Percentiles rank a stretch among this genome's conserved stretches.
phyloP scores from a whole-genome alignment of 2,113 vertebrate genomes.

The Anser brachyrhynchus region DNA sequence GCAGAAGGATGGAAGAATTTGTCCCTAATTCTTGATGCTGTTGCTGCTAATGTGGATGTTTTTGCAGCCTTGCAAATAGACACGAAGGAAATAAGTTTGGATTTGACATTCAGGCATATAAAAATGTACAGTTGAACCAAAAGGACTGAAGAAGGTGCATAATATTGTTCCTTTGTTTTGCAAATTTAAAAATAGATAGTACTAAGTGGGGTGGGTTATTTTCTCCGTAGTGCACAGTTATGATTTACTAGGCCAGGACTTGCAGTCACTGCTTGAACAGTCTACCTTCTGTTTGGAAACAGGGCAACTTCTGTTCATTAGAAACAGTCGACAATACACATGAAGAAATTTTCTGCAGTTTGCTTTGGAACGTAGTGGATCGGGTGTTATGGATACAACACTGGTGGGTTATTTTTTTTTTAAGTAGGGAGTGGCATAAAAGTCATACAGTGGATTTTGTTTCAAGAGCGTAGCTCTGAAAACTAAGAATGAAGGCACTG shows the following conservation, averaged over 20 bases:
- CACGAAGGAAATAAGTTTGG: neutral
- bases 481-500: neutral
- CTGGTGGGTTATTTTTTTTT: neutral
- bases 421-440: conserved; percentile 21
- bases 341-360: conserved; percentile 64
- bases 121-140: conserved; percentile 2
- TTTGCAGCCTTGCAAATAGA: neutral
- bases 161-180: conserved; percentile 35
- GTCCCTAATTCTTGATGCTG: neutral
- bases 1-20: neutral
- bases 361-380: conserved; percentile 69
- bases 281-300: conserved; percentile 76
- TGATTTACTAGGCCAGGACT: conserved; percentile 53
- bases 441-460: conserved; percentile 47
- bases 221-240: conserved; percentile 18
- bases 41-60: neutral
- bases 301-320: conserved; percentile 76
- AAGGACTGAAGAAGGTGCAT: neutral
- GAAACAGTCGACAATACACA: conserved; percentile 74
- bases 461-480: conserved; percentile 48
- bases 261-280: conserved; percentile 70
- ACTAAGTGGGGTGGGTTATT: conserved; percentile 48
- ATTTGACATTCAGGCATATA: neutral
- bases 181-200: conserved; percentile 10
- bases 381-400: conserved; percentile 33